Evolutionary conservation across 2,113 vertebrate species (phyloP), one percentile per base, ranked within the genome.

Genomic region (Formicarius rufipectus): DNA sequence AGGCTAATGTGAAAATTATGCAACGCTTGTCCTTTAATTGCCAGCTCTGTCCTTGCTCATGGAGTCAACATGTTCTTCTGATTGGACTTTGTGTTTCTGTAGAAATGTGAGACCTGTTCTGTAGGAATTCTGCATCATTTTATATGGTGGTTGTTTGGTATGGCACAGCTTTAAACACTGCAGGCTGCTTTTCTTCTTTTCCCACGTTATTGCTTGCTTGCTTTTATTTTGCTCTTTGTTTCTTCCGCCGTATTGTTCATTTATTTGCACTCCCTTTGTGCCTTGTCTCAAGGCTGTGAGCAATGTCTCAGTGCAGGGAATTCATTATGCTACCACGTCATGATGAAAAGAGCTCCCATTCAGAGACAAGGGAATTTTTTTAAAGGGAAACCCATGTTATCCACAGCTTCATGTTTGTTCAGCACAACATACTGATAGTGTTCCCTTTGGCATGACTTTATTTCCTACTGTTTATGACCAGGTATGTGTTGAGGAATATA

Each of bases 201-300:
- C 0, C 18, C 15, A 5, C 33, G 53, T 71, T 53, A 23, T 91
- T 86, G 39, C 52, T 90, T 67, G 47, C 76, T 79, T 77, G 44
- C 53, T 94, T 94, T 93, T 84, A 60, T 73, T 89, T 84, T 85
- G 55, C 50, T 58, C 45, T 95, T 97, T 95, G 78, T 96, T 93
- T 92, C 89, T 82, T 75, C 59, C 69, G 72, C 87, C 14, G 60
- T 30, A 69, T 71, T 97, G 95, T 97, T 94, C 87, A 94, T 97
- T 93, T 84, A 87, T 88, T 91, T 79, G 93, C 31, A 20, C 75
- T 95, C 77, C 84, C 89, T 92, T 90, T 93, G 93, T 95, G 88
- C 72, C 93, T 77, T 91, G 76, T 96, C 67, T 91, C 86, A 82
- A 89, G 80, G 58, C 96, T 87, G 68, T 39, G 66, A 92, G 86